phyloP scores from a whole-genome alignment of 2,888 invertebrate species.

The Lochmaea capreae region DNA sequence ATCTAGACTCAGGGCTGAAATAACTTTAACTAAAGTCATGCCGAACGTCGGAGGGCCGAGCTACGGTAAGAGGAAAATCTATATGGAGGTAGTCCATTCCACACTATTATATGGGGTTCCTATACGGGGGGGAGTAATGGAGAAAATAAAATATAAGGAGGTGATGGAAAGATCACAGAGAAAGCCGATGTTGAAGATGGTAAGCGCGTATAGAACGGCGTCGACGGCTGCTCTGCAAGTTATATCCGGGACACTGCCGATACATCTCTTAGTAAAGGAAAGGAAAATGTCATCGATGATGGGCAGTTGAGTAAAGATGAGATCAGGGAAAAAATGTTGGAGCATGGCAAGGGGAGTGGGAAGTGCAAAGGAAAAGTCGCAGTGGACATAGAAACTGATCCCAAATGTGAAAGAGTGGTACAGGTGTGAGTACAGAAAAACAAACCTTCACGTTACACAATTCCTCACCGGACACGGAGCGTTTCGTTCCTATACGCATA shows the following conservation, averaged over 20 bases:
- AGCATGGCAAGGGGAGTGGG: conserved; percentile 23
- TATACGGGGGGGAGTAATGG: conserved; percentile 28
- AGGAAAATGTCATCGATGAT: neutral
- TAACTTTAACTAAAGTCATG: conserved; percentile 28
- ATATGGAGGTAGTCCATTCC: conserved; percentile 32
- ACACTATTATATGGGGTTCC: conserved; percentile 41
- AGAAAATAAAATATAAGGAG: conserved; percentile 3
- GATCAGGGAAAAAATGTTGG: neutral
- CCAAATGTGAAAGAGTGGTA: conserved; percentile 6
- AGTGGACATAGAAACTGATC: conserved; percentile 19
- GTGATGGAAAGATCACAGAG: conserved; percentile 24
- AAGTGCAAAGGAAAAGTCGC: neutral
- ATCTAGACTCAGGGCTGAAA: conserved; percentile 7
- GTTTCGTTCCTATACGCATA: conserved; percentile 3
- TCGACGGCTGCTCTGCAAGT: conserved; percentile 14
- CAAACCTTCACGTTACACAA: conserved; percentile 11
- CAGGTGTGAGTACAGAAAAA: conserved; percentile 12
- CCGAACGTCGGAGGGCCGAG: conserved; percentile 41
- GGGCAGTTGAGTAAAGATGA: neutral
- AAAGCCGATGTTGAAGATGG: conserved; percentile 7
- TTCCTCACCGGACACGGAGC: conserved; percentile 23
- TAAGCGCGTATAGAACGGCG: conserved; percentile 9
- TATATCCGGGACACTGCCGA: conserved; percentile 11
- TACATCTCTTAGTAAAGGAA: conserved; percentile 4
- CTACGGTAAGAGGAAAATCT: conserved; percentile 29